Conservation (phyloP, 2,888 invertebrate genomes). For the Danaus chrysippus region DNA sequence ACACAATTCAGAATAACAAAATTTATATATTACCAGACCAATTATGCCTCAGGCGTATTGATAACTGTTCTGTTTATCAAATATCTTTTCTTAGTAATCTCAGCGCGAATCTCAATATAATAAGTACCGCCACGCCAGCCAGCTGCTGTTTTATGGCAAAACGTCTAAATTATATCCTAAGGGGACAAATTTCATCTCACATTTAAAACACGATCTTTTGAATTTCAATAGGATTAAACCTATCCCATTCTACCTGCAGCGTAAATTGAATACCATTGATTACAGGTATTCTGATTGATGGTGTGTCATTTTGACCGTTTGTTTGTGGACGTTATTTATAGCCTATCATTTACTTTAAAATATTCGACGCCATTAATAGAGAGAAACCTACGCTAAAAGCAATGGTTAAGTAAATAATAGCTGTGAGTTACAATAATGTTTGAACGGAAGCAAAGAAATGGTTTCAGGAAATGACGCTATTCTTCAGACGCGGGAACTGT, state of each 20-base stretch:
- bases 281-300: slow-evolving; percentile 30
- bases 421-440: slow-evolving; percentile 53
- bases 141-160: slow-evolving; percentile 66
- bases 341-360: slow-evolving; percentile 22
- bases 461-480: slow-evolving; percentile 62
- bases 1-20: slow-evolving; percentile 42
- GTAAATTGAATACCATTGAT: slow-evolving; percentile 37
- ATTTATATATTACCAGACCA: slow-evolving; percentile 39
- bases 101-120: slow-evolving; percentile 57
- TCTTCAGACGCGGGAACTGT: slow-evolving; percentile 51
- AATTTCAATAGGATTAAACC: slow-evolving; percentile 58
- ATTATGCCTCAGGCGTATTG: slow-evolving; percentile 58
- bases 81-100: slow-evolving; percentile 69
- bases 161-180: slow-evolving; percentile 62
- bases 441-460: slow-evolving; percentile 56
- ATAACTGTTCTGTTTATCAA: slow-evolving; percentile 72
- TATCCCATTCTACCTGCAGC: slow-evolving; percentile 36
- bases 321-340: slow-evolving; percentile 28
- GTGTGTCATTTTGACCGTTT: slow-evolving; percentile 26
- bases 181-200: slow-evolving; percentile 62
- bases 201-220: slow-evolving; percentile 53
- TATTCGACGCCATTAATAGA: slow-evolving; percentile 21
- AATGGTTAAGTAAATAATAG: slow-evolving; percentile 48
- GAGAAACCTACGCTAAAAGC: slow-evolving; percentile 26
- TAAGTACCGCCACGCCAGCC: slow-evolving; percentile 47